Percentiles rank a stretch among this genome's conserved stretches.
These are phyloP conservation scores for Drosophila nr. fundita DNA, from an alignment of 2,888 invertebrate genomes.

Conservation along the genomic window DNA sequence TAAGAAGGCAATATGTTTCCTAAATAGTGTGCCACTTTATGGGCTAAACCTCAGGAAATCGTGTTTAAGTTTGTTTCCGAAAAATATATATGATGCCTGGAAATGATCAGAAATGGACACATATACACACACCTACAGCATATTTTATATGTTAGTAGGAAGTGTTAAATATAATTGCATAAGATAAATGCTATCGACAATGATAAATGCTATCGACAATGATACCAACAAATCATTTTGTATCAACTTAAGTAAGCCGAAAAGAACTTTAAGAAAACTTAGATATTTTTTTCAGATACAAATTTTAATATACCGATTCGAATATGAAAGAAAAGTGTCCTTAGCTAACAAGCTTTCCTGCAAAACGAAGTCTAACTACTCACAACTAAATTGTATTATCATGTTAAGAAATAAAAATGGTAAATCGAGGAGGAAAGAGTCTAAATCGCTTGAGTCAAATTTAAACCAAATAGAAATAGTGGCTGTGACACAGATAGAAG, in stretches of 20 bases:
- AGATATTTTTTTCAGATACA: neutral
- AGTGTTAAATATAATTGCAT: neutral
- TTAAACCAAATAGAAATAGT: neutral
- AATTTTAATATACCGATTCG: neutral
- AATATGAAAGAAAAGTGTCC: neutral
- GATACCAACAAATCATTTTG: neutral
- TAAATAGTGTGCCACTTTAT: neutral
- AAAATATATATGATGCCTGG: no score
- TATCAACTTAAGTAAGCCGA: neutral
- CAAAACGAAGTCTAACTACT: neutral
- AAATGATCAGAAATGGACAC: no score
- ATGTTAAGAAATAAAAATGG: neutral
- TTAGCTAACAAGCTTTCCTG: neutral
- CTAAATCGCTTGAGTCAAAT: neutral
- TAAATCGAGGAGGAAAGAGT: neutral
- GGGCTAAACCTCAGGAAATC: neutral
- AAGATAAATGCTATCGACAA: neutral
- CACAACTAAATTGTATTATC: neutral
- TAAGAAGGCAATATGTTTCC: neutral
- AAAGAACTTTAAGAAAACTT: neutral
- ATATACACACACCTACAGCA: neutral
- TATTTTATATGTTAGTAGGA: neutral
- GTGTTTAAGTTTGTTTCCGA: neutral
- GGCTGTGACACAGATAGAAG: no score
- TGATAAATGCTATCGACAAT: neutral